phyloP scores from a whole-genome alignment of 2,113 vertebrate species.

The Solea solea region DNA sequence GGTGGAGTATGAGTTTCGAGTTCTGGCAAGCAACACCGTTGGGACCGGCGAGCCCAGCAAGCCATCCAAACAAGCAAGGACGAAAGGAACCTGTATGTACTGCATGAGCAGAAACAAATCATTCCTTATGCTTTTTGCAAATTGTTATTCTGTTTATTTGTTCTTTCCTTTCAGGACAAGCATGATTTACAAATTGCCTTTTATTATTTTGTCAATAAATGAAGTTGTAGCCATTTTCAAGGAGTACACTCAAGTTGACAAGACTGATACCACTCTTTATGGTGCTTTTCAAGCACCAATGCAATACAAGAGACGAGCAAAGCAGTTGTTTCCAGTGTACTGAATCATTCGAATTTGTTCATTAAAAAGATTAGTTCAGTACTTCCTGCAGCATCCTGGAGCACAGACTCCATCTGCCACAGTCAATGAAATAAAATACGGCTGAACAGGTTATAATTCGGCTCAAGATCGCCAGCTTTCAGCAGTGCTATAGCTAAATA shows the following conservation, averaged over 20 bases:
- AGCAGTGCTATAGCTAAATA: too few relatives aligned
- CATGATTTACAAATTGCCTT: not conserved
- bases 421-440: too few relatives aligned
- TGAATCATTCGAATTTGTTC: too few relatives aligned
- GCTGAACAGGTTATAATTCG: too few relatives aligned
- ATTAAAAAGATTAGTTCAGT: too few relatives aligned
- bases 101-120: not conserved
- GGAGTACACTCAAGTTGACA: not conserved
- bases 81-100: constrained; percentile 92
- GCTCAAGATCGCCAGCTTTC: too few relatives aligned
- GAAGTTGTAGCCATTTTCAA: not conserved
- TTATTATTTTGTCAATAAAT: not conserved
- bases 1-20: constrained; percentile 97
- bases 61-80: constrained; percentile 91
- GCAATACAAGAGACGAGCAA: too few relatives aligned
- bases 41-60: constrained; percentile 96
- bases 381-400: too few relatives aligned
- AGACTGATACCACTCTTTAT: too few relatives aligned
- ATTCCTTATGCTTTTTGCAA: not conserved
- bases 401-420: too few relatives aligned
- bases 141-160: not conserved
- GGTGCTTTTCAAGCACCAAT: too few relatives aligned
- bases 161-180: not conserved
- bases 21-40: constrained; percentile 91
- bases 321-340: too few relatives aligned